phyloP scores from a whole-genome alignment of 2,113 vertebrate genomes.

The Actenoides hombroni region DNA sequence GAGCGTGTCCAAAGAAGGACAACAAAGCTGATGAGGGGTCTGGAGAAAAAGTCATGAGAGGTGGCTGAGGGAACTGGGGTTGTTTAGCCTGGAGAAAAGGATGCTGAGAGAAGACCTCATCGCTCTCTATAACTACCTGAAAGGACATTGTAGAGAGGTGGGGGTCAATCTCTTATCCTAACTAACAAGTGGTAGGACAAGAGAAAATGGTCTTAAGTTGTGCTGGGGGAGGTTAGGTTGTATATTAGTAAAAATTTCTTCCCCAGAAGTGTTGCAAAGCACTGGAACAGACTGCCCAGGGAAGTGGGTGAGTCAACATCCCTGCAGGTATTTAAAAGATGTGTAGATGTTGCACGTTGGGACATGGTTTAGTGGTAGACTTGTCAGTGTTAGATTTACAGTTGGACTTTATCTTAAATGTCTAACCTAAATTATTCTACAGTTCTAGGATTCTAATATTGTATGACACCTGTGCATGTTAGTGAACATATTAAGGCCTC shows the following conservation, averaged over 20 bases:
- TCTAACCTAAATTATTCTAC: not conserved
- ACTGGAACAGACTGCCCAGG: not conserved
- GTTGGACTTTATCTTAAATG: not conserved
- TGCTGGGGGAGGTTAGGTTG: no score
- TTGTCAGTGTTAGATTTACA: not conserved
- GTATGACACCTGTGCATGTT: not conserved
- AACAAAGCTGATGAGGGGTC: no score
- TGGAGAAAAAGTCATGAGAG: no score
- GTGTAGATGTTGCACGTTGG: not conserved
- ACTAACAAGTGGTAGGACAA: no score
- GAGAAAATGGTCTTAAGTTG: no score
- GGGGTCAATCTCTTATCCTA: no score
- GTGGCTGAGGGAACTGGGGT: no score
- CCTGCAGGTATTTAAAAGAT: not conserved
- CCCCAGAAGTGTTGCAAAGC: not conserved
- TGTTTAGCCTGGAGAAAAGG: no score
- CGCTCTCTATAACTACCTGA: no score
- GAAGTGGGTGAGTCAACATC: not conserved
- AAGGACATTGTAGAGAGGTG: no score
- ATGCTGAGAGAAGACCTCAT: no score
- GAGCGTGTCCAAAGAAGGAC: no score
- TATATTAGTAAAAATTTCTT: not conserved
- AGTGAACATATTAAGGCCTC: not conserved
- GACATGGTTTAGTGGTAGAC: not conserved
- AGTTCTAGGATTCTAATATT: not conserved